Base-by-base conservation (phyloP, 2,888 invertebrate species). In the Drosophila stalkeri region DNA sequence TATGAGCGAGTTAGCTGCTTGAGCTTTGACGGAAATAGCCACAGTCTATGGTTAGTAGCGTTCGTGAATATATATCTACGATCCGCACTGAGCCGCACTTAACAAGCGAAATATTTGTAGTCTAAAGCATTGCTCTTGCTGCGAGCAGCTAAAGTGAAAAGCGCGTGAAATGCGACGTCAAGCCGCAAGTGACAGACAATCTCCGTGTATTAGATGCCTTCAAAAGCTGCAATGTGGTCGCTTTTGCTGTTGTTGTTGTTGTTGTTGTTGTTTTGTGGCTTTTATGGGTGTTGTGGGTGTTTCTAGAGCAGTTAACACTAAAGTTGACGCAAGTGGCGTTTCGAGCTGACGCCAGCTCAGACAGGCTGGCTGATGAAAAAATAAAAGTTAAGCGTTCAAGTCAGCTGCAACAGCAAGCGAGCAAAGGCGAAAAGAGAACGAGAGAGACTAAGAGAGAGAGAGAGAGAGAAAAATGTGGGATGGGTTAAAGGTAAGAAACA, bases 121-220 rank as follows among this genome's bases (percentile, higher is more conserved):
- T 23, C 64, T 54, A 75, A 51, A 52, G 60, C 66, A 63, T 67
- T 70, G 61, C 55, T 68, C 64, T 62, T 69, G 60, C 35, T 55
- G 43, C 27, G 57, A 46, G 35, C 64, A 74, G 73, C 70, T 63
- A 49, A 68, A 82, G 59, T 72, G 72, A 74, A 80, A 81, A 73
- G 65, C 76, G 71, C 76, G 66, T 73, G 69, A 86, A 87, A 76
- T 56, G 69, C 64, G 68, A 46, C 44, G 35, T 46, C 52, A 63
- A 73, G 39, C 49, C 47, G 9, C 60, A 72, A 71, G 67, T 71
- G 73, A 76, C 63, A 67, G 72, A 77, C 77, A 87, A 64, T 55
- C 56, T 52, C 46, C 47, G 51, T 20, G 54, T 52, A 54, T 59
- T 63, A 63, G 62, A 77, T 62, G 70, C 46, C 52, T 57, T 39